Conservation (phyloP, 2,113 vertebrate species). For the Notechis scutatus region DNA sequence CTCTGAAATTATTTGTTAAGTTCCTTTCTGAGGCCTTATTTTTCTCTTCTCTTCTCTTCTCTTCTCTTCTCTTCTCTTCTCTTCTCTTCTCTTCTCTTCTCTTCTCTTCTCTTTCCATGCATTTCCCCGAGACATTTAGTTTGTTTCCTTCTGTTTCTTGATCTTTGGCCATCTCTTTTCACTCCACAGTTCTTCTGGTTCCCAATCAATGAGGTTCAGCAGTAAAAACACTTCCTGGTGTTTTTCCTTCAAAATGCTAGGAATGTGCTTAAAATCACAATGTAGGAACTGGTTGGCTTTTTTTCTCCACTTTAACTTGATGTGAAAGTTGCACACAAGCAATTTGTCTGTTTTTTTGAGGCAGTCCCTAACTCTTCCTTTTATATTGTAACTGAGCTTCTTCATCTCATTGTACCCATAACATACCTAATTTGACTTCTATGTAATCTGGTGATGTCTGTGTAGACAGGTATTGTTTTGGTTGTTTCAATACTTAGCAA, state of each 20-base stretch:
- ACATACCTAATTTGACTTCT: neutral
- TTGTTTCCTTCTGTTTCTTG: neutral
- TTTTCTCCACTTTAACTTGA: neutral
- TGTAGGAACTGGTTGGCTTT: neutral
- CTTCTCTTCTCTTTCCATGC: neutral
- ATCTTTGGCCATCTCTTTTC: neutral
- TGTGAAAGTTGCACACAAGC: neutral
- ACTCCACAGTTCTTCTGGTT: neutral
- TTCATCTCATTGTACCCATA: neutral
- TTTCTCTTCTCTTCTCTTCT: neutral
- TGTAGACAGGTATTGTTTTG: neutral
- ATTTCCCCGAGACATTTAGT: neutral
- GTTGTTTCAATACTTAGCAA: neutral
- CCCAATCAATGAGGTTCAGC: neutral
- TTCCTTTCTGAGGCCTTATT: neutral
- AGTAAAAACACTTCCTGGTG: neutral
- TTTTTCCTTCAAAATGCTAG: neutral
- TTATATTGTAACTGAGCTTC: neutral
- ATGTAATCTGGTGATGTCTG: neutral
- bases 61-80: neutral
- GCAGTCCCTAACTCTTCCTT: neutral
- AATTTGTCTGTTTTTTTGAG: neutral
- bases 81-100: too few relatives aligned
- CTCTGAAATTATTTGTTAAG: neutral
- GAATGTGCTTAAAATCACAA: neutral